Percentiles rank a stretch among this genome's conserved stretches.
phyloP scores from a whole-genome alignment of 2,797 vertebrate species.

The Pangasius djambal region DNA sequence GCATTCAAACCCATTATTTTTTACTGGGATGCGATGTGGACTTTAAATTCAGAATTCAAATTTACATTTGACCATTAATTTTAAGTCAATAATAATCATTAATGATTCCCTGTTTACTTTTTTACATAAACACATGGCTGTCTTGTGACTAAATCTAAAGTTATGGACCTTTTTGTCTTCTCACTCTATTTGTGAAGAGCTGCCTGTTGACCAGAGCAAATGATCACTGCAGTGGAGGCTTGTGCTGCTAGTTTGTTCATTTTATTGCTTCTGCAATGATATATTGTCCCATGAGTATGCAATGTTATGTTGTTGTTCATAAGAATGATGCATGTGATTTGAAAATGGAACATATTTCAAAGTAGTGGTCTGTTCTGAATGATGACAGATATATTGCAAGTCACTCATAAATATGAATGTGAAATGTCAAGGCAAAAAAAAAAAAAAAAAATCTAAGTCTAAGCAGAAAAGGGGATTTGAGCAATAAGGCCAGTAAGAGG shows the following conservation, averaged over 20 bases:
- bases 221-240: neutral
- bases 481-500: neutral
- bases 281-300: neutral
- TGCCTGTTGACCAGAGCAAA: neutral
- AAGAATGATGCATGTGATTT: neutral
- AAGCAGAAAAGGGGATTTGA: neutral
- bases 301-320: neutral
- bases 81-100: no score
- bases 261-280: neutral
- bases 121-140: neutral
- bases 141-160: neutral
- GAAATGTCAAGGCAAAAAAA: neutral
- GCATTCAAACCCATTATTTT: neutral
- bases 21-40: neutral
- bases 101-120: neutral
- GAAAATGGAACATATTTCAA: neutral
- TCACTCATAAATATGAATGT: neutral
- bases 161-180: neutral
- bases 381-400: constrained; percentile 8
- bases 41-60: neutral
- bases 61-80: neutral
- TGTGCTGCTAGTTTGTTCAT: neutral
- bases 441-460: neutral
- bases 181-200: neutral
- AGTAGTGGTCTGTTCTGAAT: neutral